Conservation (phyloP, 2,113 vertebrate genomes). For the Sinocyclocheilus anshuiensis region DNA sequence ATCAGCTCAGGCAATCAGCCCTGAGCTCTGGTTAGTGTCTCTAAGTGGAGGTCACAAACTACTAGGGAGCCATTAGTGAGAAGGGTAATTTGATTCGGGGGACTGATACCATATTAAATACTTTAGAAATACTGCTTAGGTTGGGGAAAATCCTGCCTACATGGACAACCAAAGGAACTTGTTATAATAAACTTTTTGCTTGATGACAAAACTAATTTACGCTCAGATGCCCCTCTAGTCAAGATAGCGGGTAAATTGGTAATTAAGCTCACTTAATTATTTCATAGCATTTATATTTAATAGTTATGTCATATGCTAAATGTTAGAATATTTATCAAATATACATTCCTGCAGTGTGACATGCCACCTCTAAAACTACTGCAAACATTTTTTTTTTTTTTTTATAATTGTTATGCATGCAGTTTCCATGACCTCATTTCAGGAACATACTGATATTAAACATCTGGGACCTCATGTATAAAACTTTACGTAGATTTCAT, state of each 20-base stretch:
- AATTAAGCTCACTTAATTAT: neutral
- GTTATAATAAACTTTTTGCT: constrained; percentile 43
- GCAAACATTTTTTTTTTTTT: no score
- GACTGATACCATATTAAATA: constrained; percentile 59
- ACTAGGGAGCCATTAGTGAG: constrained; percentile 50
- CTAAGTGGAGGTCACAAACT: constrained; percentile 45
- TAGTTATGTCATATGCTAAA: neutral
- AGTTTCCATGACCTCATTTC: neutral
- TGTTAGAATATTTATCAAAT: neutral
- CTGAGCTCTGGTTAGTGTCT: constrained; percentile 45
- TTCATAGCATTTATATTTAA: neutral
- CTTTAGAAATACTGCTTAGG: constrained; percentile 55
- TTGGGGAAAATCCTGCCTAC: constrained; percentile 50
- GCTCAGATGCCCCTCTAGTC: neutral
- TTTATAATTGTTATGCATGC: neutral
- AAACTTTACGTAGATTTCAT: no score
- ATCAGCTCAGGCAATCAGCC: constrained; percentile 51
- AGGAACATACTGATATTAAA: neutral
- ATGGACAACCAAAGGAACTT: constrained; percentile 44
- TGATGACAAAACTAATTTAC: constrained; percentile 42
- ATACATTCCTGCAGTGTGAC: neutral
- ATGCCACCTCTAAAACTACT: neutral
- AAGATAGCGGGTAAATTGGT: neutral
- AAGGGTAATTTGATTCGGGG: constrained; percentile 54
- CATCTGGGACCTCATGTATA: neutral